Base-by-base conservation (phyloP, 2,797 vertebrate genomes). In the Vultur gryphus region DNA sequence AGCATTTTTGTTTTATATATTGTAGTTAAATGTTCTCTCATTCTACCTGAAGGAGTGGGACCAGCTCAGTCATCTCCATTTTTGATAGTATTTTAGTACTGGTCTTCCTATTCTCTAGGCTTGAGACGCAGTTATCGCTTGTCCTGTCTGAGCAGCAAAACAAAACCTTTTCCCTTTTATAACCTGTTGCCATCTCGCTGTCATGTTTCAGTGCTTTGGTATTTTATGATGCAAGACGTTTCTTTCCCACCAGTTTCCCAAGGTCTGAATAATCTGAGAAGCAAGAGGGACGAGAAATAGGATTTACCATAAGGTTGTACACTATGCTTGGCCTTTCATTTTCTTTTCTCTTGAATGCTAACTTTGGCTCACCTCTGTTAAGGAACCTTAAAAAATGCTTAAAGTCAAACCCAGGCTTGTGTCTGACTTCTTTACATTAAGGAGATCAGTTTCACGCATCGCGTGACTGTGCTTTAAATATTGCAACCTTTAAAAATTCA, bases 1-100 rank as follows among this genome's bases (percentile, higher is more conserved):
- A 99, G 99, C 98, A 78, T 75, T 75, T 91, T 69, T 87, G 26
- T 35, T 54, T 87, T 81, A 21, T 94, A 39, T 84, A 13, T 41
- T 61, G 49, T 19, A 41, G 9, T 55, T 88, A 73, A 82, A 83
- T 79, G 14, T 15, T 87, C 33, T 55, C 15, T 79, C 29, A 15
- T 87, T 70, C 29, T 55, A 26, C 21, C 31, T 59, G 35, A 80
- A 71, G 62, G 37, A 79, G 18, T 46, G 28, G 33, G 55, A 83
- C 29, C 72, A 52, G 14, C 33, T 92, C 58, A 78, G 15, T 33
- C 48, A 52, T 61, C 35, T 89, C 51, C 31, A 3, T 15, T 86
- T 85, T 64, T 48, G 9, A 16, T 51, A 90, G 13, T 66, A 19
- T 71, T 94, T 93, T 61, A 69, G 2, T 85, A 31, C 16, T 71